Conservation (phyloP, 1,140 invertebrate species). For the Cydia pomonella region DNA sequence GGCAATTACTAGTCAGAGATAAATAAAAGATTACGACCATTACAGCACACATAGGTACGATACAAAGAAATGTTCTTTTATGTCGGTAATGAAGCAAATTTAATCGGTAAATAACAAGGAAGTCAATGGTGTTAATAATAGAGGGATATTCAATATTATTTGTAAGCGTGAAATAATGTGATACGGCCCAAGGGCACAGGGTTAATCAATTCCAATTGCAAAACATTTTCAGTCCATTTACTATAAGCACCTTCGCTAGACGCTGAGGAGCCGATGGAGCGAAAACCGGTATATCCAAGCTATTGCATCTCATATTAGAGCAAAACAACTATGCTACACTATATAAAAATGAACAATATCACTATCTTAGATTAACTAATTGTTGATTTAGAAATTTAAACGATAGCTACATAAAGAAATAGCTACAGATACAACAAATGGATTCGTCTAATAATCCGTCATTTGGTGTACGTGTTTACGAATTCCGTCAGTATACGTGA, state of each 20-base stretch:
- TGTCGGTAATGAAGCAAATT: not conserved
- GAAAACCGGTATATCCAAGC: constrained; percentile 62
- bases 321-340: constrained; percentile 45
- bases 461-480: constrained; percentile 40
- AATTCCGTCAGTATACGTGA: constrained; percentile 43
- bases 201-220: constrained; percentile 62
- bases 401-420: not conserved
- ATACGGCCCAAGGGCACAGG: constrained; percentile 38
- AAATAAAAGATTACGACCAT: no score
- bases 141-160: not conserved
- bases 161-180: constrained; percentile 36
- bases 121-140: not conserved
- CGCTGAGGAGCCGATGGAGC: constrained; percentile 64
- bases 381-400: no score
- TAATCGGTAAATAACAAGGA: not conserved
- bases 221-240: constrained; percentile 62
- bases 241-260: constrained; percentile 60
- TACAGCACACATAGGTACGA: not conserved
- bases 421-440: not conserved
- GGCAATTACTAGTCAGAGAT: no score
- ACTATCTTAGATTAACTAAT: not conserved
- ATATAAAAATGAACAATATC: not conserved
- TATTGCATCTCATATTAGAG: constrained; percentile 59
- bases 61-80: not conserved
- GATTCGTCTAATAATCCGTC: constrained; percentile 8